These are phyloP conservation scores for Neolamprologus toae DNA, from an alignment of 2,113 vertebrate genomes.

Conservation along the genomic window DNA sequence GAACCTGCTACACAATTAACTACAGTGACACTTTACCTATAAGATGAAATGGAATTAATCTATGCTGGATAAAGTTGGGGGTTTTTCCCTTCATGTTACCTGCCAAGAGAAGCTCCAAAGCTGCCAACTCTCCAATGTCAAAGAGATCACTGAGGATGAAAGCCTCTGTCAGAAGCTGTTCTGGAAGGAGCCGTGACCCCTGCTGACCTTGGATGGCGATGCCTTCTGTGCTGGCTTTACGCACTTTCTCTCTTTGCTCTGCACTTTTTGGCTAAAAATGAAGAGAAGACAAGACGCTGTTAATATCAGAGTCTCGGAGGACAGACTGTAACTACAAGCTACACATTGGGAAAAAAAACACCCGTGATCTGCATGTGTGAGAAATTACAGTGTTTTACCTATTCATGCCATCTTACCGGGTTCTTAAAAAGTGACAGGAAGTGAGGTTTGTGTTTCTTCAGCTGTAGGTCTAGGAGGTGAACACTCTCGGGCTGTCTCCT, in stretches of 20 bases:
- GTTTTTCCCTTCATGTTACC: conserved; percentile 60
- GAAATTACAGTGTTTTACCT: not conserved
- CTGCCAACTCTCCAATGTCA: conserved; percentile 89
- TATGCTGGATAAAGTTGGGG: not conserved
- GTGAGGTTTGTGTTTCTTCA: conserved; percentile 94
- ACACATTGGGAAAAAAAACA: fast-evolving
- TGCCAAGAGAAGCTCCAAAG: conserved; percentile 91
- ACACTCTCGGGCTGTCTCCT: conserved; percentile 86
- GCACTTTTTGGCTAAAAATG: conserved; percentile 84
- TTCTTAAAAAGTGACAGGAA: conserved; percentile 96
- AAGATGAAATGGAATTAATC: not conserved
- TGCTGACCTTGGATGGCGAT: conserved; percentile 96
- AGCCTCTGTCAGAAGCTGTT: conserved; percentile 89
- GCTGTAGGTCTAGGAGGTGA: conserved; percentile 85
- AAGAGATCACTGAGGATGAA: conserved; percentile 98
- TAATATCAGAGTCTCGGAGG: not conserved
- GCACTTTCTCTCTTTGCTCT: conserved; percentile 92
- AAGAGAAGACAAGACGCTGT: not conserved
- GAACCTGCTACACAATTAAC: not conserved
- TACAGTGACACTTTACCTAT: not conserved
- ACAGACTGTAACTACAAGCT: not conserved
- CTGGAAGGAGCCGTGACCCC: conserved; percentile 86
- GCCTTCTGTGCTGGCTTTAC: conserved; percentile 93
- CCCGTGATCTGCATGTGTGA: not conserved
- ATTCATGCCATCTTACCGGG: conserved; percentile 73